A percentile compares a stretch with the other conserved stretches of the same genome.
Conservation (phyloP, 2,113 vertebrate genomes). For the Neolamprologus kungweensis region DNA sequence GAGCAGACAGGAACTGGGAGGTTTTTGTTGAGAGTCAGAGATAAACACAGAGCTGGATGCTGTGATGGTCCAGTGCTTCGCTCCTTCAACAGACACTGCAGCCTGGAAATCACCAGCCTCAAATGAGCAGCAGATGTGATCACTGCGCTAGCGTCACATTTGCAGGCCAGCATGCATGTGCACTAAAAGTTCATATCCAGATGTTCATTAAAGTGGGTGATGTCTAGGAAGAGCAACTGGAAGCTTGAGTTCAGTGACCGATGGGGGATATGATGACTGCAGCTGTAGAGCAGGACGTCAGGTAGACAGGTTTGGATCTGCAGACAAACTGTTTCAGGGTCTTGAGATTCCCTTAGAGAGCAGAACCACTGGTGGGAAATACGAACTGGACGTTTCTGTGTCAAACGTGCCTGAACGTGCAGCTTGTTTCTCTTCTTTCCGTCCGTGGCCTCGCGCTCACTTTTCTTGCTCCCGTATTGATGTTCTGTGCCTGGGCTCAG, state of each 20-base stretch:
- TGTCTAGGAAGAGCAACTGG: background rate
- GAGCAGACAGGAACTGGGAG: slow-evolving; percentile 29
- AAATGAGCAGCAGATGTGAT: slow-evolving; percentile 45
- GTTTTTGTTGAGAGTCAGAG: slow-evolving; percentile 22
- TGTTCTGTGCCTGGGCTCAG: background rate
- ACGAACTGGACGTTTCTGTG: rapidly evolving
- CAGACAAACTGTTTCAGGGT: background rate
- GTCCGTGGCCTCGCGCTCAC: background rate
- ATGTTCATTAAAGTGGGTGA: background rate
- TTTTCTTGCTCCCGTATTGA: background rate
- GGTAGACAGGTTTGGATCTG: background rate
- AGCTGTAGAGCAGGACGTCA: background rate
- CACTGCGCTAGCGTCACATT: background rate
- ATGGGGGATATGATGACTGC: background rate
- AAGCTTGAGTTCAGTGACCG: background rate
- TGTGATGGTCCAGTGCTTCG: slow-evolving; percentile 38
- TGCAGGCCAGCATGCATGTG: background rate
- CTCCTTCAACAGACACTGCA: background rate
- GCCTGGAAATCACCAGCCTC: background rate
- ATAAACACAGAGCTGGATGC: slow-evolving; percentile 34
- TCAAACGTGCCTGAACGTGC: background rate
- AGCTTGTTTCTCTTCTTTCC: background rate
- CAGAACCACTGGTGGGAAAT: background rate
- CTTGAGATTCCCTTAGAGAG: background rate
- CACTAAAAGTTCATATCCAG: background rate